These are phyloP conservation scores for Nycticebus coucang DNA, from an alignment of 2,113 vertebrate genomes.

Conservation along the genomic window DNA sequence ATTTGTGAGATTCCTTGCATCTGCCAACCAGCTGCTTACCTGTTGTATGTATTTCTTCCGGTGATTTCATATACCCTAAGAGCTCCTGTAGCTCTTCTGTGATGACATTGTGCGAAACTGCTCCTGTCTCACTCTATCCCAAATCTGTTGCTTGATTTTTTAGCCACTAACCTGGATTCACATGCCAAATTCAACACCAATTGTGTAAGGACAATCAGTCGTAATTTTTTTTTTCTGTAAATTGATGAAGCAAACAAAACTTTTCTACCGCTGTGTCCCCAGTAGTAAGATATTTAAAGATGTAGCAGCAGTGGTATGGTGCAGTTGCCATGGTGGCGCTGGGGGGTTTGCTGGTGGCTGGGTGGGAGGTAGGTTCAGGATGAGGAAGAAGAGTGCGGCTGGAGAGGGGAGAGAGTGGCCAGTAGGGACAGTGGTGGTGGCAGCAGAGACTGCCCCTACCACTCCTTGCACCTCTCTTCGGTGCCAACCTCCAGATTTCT, in stretches of 20 bases:
- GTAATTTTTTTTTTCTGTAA: constrained; percentile 99
- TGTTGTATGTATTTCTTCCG: constrained; percentile 98
- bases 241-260: constrained; percentile 97
- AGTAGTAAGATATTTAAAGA: no score
- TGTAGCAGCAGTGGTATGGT: no score
- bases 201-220: constrained; percentile 99
- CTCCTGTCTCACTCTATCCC: constrained; percentile 98
- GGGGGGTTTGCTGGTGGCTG: no score
- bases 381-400: no score
- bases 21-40: constrained; percentile 98
- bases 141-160: constrained; percentile 99
- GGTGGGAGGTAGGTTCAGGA: no score
- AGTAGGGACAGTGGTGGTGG: no score
- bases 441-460: no score
- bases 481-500: neutral
- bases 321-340: no score
- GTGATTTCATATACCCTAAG: constrained; percentile 99
- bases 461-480: no score
- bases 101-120: constrained; percentile 97
- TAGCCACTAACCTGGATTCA: constrained; percentile 97
- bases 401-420: no score
- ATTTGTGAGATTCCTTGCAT: constrained; percentile 98
- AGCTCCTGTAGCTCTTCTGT: constrained; percentile 96
- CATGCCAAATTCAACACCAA: constrained; percentile 95
- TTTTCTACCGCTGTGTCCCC: constrained; percentile 99